Percentiles rank a stretch among this genome's conserved stretches.
phyloP scores from a whole-genome alignment of 2,113 vertebrate species.

The Odobenus rosmarus region DNA sequence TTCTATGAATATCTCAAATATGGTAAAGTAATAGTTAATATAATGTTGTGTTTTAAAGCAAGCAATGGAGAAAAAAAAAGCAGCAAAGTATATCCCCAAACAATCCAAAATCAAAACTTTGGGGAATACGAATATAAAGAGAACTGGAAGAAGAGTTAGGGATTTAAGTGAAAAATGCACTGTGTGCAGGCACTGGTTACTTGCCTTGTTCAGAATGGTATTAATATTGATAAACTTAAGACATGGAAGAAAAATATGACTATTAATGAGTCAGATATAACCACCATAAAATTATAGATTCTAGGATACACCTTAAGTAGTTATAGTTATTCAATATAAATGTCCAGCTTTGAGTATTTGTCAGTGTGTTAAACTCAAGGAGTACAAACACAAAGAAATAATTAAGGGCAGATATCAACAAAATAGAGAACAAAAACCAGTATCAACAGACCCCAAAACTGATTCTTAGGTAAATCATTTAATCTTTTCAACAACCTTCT shows the following conservation, averaged over 20 bases:
- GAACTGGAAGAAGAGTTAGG: neutral
- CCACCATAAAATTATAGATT: neutral
- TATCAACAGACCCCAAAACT: neutral
- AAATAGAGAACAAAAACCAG: neutral
- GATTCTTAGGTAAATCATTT: constrained; percentile 12
- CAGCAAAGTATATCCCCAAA: neutral
- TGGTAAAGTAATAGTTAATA: neutral
- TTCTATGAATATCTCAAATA: neutral
- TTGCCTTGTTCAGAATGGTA: neutral
- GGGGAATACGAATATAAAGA: neutral
- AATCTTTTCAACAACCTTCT: neutral
- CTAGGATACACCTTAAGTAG: neutral
- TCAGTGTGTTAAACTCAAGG: neutral
- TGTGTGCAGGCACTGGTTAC: neutral
- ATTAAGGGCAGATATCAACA: neutral
- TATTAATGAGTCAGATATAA: neutral
- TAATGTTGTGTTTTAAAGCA: neutral
- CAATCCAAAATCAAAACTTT: neutral
- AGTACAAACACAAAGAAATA: neutral
- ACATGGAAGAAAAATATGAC: neutral
- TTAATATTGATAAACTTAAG: neutral
- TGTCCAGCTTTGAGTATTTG: neutral
- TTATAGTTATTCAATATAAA: neutral
- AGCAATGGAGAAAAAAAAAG: neutral
- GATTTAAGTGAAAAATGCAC: neutral